Conservation (phyloP, 2,113 vertebrate genomes). For the Gila orcuttii region DNA sequence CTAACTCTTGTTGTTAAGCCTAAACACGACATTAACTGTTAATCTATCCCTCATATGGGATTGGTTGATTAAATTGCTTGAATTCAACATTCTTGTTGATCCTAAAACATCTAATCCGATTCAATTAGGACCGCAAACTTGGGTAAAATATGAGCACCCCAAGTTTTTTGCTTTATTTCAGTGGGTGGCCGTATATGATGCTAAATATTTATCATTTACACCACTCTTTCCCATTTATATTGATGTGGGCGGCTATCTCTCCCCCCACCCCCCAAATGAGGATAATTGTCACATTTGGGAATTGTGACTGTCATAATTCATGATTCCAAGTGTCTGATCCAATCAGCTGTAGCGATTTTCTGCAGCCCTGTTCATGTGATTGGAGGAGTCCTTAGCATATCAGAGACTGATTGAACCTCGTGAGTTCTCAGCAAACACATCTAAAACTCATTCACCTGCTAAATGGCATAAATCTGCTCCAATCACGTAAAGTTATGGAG, state of each 20-base stretch:
- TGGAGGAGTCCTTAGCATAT: conserved; percentile 42
- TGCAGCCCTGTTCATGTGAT: conserved; percentile 36
- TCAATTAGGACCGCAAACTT: background rate
- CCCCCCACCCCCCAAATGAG: background rate
- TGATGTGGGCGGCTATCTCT: background rate
- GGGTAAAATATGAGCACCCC: background rate
- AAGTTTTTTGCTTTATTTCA: background rate
- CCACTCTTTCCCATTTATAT: background rate
- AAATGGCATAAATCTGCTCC: conserved; percentile 40
- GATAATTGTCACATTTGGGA: background rate
- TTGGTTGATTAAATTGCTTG: no score
- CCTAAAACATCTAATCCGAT: background rate
- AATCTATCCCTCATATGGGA: no score
- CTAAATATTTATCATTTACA: background rate
- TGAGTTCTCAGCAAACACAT: conserved; percentile 29
- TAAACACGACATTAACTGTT: no score
- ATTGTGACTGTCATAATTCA: conserved; percentile 14
- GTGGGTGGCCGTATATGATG: background rate
- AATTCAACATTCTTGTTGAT: no score
- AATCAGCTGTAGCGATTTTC: conserved; percentile 27
- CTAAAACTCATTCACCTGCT: conserved; percentile 42
- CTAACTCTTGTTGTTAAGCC: no score
- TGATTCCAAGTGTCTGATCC: conserved; percentile 25
- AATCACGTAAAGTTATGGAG: conserved; percentile 46
- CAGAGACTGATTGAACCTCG: conserved; percentile 47